These are phyloP conservation scores for Ylistrum balloti DNA, from an alignment of 1,140 invertebrate genomes.

Conservation along the genomic window DNA sequence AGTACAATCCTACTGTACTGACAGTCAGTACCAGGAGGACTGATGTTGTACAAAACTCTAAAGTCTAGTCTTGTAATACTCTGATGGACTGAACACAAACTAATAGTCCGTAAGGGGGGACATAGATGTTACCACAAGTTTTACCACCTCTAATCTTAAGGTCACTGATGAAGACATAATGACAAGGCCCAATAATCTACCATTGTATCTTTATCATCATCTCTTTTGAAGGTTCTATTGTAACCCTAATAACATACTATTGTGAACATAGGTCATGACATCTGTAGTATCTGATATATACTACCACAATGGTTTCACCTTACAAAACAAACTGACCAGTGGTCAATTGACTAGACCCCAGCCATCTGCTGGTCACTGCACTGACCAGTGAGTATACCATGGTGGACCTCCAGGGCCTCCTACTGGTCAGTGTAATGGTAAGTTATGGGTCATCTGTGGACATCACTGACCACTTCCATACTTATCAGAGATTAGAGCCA, in stretches of 20 bases:
- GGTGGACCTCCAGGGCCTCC: background rate
- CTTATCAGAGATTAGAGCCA: constrained; percentile 3
- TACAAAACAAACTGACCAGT: constrained; percentile 27
- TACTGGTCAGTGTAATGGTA: background rate
- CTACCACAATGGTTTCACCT: background rate
- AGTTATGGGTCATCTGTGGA: background rate
- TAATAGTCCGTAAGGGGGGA: no score
- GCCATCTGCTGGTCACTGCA: constrained; percentile 30
- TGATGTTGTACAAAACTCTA: no score
- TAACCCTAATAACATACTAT: background rate
- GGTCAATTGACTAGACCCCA: constrained; percentile 8
- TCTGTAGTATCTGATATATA: no score
- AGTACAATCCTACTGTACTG: no score
- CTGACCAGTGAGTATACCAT: background rate
- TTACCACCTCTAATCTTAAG: no score
- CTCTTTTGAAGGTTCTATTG: background rate
- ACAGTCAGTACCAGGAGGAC: no score
- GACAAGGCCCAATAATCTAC: background rate
- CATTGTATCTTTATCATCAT: background rate
- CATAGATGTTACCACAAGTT: no score
- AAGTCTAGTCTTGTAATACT: no score
- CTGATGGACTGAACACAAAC: no score
- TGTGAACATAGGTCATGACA: no score
- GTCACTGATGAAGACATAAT: background rate
- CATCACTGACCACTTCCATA: background rate